A percentile compares a stretch with the other conserved stretches of the same genome.
Evolutionary conservation across 2,113 vertebrate genomes (phyloP).

Genomic region (Casuarius casuarius): DNA sequence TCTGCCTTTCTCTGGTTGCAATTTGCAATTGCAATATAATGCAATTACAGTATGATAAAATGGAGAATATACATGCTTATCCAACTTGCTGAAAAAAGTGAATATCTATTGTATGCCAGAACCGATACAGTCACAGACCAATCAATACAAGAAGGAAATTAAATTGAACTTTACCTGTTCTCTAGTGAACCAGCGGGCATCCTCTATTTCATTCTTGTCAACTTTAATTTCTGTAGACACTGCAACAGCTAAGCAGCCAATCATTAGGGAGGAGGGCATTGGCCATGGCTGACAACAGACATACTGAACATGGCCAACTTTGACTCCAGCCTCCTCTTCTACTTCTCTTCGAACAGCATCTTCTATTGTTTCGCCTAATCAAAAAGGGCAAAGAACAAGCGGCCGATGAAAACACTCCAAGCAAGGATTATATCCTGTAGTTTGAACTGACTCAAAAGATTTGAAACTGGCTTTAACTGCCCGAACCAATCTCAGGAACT

Average conservation of each 20-base stretch:
- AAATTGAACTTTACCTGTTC: constrained; percentile 87
- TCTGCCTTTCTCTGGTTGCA: background rate
- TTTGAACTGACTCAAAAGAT: constrained; percentile 38
- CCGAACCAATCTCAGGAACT: background rate
- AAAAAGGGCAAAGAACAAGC: constrained; percentile 61
- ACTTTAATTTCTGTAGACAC: constrained; percentile 90
- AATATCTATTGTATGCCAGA: constrained; percentile 39
- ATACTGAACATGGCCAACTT: constrained; percentile 89
- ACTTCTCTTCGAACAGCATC: constrained; percentile 93
- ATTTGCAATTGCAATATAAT: constrained; percentile 31
- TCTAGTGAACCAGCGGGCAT: constrained; percentile 92
- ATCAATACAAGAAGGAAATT: constrained; percentile 76
- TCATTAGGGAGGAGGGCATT: constrained; percentile 95
- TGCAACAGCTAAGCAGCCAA: constrained; percentile 91
- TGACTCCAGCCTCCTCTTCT: constrained; percentile 90
- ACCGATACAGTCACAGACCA: constrained; percentile 60
- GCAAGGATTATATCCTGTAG: background rate
- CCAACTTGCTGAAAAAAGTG: constrained; percentile 49
- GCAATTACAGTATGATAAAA: background rate
- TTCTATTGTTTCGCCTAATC: constrained; percentile 90
- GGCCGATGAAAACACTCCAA: constrained; percentile 35
- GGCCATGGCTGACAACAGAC: constrained; percentile 95
- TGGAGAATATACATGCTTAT: background rate
- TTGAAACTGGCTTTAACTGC: background rate
- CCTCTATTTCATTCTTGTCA: constrained; percentile 94